Evolutionary conservation across 2,113 vertebrate genomes (phyloP).

Genomic region (Dicerorhinus sumatrensis): DNA sequence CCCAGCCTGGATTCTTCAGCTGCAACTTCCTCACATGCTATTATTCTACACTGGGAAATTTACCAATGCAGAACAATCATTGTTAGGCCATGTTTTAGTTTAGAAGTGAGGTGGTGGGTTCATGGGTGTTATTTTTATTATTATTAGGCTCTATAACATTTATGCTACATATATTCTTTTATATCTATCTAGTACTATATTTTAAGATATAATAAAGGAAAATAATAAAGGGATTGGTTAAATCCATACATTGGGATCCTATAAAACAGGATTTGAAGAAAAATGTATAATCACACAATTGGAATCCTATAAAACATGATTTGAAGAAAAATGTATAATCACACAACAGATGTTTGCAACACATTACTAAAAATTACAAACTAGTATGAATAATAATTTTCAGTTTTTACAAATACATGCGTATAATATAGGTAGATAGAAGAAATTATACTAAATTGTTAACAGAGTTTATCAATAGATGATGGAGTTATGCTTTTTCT

Average conservation of each 20-base stretch:
- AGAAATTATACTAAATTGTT: not conserved
- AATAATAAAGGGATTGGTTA: not conserved
- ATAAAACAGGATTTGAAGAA: not conserved
- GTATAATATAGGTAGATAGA: not conserved
- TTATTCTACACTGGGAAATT: not conserved
- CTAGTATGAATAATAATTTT: not conserved
- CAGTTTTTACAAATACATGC: not conserved
- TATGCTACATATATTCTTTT: not conserved
- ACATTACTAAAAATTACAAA: conserved; percentile 26
- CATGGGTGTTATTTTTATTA: not conserved
- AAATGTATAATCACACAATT: not conserved
- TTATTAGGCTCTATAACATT: not conserved
- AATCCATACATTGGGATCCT: not conserved
- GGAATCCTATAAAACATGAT: not conserved
- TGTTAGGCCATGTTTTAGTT: not conserved
- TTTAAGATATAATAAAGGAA: not conserved
- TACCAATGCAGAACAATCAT: not conserved
- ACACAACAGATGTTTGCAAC: not conserved
- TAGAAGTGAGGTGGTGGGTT: not conserved
- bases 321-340: not conserved
- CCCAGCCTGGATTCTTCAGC: not conserved
- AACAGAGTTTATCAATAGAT: not conserved
- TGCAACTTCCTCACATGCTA: not conserved
- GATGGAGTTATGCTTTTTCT: not conserved
- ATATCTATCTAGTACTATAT: not conserved